phyloP scores from a whole-genome alignment of 2,888 invertebrate species.

The Pomacea canaliculata region DNA sequence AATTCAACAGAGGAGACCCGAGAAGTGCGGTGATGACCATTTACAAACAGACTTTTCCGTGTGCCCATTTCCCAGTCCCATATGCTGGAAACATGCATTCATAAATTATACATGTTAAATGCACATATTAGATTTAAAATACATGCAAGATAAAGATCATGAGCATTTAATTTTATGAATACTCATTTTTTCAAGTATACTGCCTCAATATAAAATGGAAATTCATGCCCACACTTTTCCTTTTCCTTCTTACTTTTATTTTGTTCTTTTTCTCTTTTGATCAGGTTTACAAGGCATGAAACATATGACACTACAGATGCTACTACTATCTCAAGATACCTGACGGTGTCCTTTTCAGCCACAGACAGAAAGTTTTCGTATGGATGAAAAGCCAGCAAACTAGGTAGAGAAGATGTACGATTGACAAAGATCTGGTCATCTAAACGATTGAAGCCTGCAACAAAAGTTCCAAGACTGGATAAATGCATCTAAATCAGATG shows the following conservation, averaged over 20 bases:
- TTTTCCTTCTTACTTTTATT: too few relatives aligned
- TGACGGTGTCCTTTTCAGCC: constrained; percentile 86
- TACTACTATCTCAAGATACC: constrained; percentile 70
- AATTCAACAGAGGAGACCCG: constrained; percentile 85
- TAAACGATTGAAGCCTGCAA: constrained; percentile 76
- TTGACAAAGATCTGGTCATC: constrained; percentile 88
- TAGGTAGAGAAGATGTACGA: constrained; percentile 83
- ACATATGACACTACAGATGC: too few relatives aligned
- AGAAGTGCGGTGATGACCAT: constrained; percentile 47
- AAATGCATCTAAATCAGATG: not conserved
- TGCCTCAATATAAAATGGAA: too few relatives aligned
- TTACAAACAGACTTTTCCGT: constrained; percentile 76
- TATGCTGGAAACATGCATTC: constrained; percentile 72
- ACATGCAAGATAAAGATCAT: not conserved
- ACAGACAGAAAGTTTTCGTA: constrained; percentile 90
- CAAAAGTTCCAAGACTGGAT: constrained; percentile 2
- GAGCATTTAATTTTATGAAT: too few relatives aligned
- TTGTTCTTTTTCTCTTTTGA: too few relatives aligned
- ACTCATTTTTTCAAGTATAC: too few relatives aligned
- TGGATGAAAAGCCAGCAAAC: constrained; percentile 87
- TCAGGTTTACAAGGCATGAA: too few relatives aligned
- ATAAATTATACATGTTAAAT: not conserved
- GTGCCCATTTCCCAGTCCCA: constrained; percentile 87
- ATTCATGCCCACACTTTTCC: too few relatives aligned
- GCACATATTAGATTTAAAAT: not conserved